Evolutionary conservation across 2,797 vertebrate species (phyloP), one percentile per base, ranked within the genome.

Genomic region (Notamacropus eugenii): DNA sequence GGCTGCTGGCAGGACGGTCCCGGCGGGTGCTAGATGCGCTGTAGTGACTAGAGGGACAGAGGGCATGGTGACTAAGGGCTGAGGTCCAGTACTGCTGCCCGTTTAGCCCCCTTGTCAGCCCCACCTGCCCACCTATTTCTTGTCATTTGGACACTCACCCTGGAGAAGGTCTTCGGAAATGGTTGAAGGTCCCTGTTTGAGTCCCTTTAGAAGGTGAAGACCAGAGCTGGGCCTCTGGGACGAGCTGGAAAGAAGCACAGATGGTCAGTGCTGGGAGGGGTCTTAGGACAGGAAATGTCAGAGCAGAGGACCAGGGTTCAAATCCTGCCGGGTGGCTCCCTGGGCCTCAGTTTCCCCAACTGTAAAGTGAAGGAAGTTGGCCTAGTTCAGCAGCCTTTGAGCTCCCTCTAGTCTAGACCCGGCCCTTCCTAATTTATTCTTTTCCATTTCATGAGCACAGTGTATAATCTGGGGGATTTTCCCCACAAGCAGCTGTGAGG

Each of bases 211-310:
- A 6, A 11, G 97, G 92, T 90, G 54, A 93, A 29, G 94, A 95
- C 96, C 96, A 96, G 55, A 98, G 97, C 95, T 99, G 98, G 94
- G 97, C 97, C 96, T 98, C 96, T 0, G 98, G 98, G 14, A 97
- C 5, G 0, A 99, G 96, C 99, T 99, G 94, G 74, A 46, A 46
- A 90, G 94, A 93, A 93, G 1, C 58, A 91, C 94, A 93, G 62
- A 96, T 93, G 92, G 55, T n/a, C 59, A 91, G 62, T 58, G n/a
- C 28, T 96, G 91, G 93, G 94, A 54, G 90, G 54, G 90, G 13
- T 24, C 40, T 74, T n/a, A 58, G 58, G 57, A 92, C n/a, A 67
- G 50, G 92, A 14, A 8, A 22, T 55, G 13, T 52, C 31, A 27
- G 1, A 50, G n/a, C 67, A 40, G 16, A 40, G n/a, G 19, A n/a